These are phyloP conservation scores for Perizoma flavofasciatum DNA, from an alignment of 2,888 invertebrate species.

Conservation along the genomic window DNA sequence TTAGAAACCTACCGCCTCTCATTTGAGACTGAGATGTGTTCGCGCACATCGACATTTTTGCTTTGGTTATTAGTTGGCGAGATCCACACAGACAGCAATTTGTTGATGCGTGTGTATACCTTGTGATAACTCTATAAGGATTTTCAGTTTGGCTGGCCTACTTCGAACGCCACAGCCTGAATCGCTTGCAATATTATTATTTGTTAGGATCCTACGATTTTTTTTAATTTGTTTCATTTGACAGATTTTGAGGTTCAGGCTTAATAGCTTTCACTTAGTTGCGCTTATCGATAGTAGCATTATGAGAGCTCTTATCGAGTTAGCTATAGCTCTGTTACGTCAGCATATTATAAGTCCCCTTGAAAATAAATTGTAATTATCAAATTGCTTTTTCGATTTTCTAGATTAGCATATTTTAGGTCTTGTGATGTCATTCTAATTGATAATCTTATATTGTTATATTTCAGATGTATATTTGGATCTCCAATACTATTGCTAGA, in stretches of 20 bases:
- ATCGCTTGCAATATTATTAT: too few relatives aligned
- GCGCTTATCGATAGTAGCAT: too few relatives aligned
- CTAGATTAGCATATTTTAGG: conserved; percentile 34
- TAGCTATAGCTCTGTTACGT: too few relatives aligned
- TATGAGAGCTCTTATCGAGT: too few relatives aligned
- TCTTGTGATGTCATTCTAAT: conserved; percentile 41
- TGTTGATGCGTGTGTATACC: conserved; percentile 30
- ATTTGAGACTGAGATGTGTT: conserved; percentile 48
- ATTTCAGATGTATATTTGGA: conserved; percentile 50
- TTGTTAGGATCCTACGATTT: too few relatives aligned
- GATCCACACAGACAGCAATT: conserved; percentile 8
- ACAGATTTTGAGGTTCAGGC: too few relatives aligned
- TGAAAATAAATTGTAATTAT: conserved; percentile 39
- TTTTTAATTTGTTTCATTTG: too few relatives aligned
- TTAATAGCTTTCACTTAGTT: too few relatives aligned
- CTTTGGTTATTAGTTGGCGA: conserved; percentile 12
- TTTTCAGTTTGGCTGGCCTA: conserved; percentile 27
- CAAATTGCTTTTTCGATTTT: conserved; percentile 27
- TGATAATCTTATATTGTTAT: conserved; percentile 38
- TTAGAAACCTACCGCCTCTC: conserved; percentile 69
- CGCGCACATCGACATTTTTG: conserved; percentile 10
- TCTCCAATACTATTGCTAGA: conserved; percentile 35
- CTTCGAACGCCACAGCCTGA: too few relatives aligned
- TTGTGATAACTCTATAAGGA: conserved; percentile 15
- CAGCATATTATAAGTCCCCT: too few relatives aligned